Evolutionary conservation across 2,797 vertebrate species (phyloP).

Genomic region (Falco berigora): DNA sequence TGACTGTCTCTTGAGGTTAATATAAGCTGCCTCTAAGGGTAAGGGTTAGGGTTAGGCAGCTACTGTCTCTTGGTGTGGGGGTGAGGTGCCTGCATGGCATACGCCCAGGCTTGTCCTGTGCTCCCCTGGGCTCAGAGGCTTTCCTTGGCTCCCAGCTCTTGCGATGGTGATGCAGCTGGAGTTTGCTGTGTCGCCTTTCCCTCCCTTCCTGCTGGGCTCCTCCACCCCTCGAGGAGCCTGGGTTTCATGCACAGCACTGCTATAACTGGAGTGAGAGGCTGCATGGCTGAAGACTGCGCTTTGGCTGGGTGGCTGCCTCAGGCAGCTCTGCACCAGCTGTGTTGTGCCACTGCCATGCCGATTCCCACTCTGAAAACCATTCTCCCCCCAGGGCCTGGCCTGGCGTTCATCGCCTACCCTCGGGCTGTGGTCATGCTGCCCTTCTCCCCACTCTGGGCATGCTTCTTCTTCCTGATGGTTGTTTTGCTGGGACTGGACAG

Average conservation of each 20-base stretch:
- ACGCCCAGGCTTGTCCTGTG: background rate
- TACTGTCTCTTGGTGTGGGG: background rate
- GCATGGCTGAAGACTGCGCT: background rate
- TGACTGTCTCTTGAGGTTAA: background rate
- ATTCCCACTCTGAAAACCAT: background rate
- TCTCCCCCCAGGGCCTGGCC: slow-evolving; percentile 82
- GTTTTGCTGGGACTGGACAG: slow-evolving; percentile 94
- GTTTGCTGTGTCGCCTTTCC: background rate
- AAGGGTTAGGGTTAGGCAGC: background rate
- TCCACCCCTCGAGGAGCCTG: background rate
- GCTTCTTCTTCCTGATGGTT: slow-evolving; percentile 96
- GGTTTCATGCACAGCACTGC: fast-evolving
- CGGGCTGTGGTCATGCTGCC: slow-evolving; percentile 96
- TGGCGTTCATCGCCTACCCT: slow-evolving; percentile 94
- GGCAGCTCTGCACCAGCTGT: background rate
- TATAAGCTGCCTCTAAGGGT: background rate
- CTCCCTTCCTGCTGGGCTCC: background rate
- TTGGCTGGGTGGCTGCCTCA: background rate
- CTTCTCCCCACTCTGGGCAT: slow-evolving; percentile 92
- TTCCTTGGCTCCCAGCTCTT: background rate
- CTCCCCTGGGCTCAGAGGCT: background rate
- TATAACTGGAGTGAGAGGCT: background rate
- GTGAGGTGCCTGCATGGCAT: background rate
- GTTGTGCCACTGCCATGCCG: background rate
- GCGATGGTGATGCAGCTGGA: fast-evolving